These are phyloP conservation scores for Lydus trimaculatus DNA, from an alignment of 2,888 invertebrate species.

Conservation along the genomic window DNA sequence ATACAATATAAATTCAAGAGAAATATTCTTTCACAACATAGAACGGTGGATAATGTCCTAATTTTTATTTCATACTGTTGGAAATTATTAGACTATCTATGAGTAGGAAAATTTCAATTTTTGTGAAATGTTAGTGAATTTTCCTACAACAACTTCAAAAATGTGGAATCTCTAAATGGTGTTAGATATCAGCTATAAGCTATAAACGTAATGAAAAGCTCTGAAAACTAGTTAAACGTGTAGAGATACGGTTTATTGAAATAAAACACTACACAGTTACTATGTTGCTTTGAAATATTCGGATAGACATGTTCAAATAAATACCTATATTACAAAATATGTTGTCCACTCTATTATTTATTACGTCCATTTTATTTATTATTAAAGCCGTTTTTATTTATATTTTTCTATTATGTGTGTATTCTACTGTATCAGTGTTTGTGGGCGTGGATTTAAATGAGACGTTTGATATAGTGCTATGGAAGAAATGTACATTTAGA, in stretches of 20 bases:
- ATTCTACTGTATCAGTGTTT: not conserved
- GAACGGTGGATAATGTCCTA: not conserved
- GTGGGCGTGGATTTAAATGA: constrained; percentile 1
- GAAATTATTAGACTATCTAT: not conserved
- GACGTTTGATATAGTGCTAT: not conserved
- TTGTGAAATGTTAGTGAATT: too few relatives aligned
- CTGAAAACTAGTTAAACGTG: too few relatives aligned
- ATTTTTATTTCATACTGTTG: not conserved
- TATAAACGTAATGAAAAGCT: not conserved
- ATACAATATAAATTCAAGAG: not conserved
- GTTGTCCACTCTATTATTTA: not conserved
- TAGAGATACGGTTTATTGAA: too few relatives aligned
- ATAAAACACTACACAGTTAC: too few relatives aligned
- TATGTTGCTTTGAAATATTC: too few relatives aligned
- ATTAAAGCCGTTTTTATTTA: not conserved
- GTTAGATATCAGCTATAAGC: not conserved
- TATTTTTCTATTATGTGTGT: not conserved
- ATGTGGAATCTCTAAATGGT: not conserved
- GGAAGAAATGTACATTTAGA: not conserved
- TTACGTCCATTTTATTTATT: not conserved
- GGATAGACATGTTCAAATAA: not conserved
- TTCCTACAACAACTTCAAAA: too few relatives aligned
- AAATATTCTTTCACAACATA: too few relatives aligned
- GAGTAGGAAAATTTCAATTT: too few relatives aligned
- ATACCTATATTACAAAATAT: not conserved